Evolutionary conservation across 30 jellyfish, hydroid and myxozoan species (phyloP), one percentile per base, ranked within the genome.

Genomic region (Aurelia sp.): DNA sequence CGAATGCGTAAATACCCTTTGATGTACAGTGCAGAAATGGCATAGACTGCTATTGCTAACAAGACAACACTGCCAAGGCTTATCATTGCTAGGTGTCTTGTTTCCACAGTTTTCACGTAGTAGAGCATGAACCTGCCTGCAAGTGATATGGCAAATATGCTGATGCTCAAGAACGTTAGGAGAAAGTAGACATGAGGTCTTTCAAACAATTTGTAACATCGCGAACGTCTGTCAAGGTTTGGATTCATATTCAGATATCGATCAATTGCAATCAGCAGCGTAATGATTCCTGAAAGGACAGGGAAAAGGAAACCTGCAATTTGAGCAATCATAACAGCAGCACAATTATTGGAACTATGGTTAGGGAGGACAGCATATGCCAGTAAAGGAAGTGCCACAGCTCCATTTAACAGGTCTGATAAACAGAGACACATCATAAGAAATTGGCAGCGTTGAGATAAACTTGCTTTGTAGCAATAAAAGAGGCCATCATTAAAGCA

Each of bases 181-280:
- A 44, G 55, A 44, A 0, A 8, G 15, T 44, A 44, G 15, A 44
- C 0, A 44, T 44, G 7, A 5, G 55, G 55, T 44, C 55, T 44
- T 44, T 44, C 16, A 44, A 44, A 44, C 9, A 44, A 12, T 44
- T 44, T 44, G 9, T 8, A 44, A 44, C 13, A 44, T 44, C 55
- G 55, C 0, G 55, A 44, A 7, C 55, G 13, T 44, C 55, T 44
- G 8, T 5, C 55, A 2, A 44, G 50, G 8, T 35, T 12, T 12
- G 86, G 65, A 24, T 70, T 63, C 90, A 79, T 79, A 30, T 79
- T 64, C 52, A 79, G 73, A 33, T 79, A 79, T 18, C 90, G 78
- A 35, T 79, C 90, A 38, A 63, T 48, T 5, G 90, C 90, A 19
- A 64, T 63, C 3, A 79, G 48, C n/a, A 79, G 35, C 11, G 62